Evolutionary conservation across 2,888 invertebrate species (phyloP).

Genomic region (Salpingus planirostris): DNA sequence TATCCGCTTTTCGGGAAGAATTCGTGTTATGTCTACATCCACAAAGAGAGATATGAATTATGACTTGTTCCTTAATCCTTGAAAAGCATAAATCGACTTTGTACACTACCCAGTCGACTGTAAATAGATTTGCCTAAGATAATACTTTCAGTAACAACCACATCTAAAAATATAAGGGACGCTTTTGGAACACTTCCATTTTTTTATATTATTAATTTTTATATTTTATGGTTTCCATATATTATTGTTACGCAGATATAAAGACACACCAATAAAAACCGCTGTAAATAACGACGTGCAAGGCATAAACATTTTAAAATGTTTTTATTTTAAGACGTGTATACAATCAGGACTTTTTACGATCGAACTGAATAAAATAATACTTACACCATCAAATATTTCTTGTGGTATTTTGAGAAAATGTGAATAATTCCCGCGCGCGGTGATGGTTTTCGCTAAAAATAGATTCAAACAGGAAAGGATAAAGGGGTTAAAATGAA

Average conservation of each 20-base stretch:
- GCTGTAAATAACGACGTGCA: conserved; percentile 8
- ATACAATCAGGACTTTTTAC: conserved; percentile 5
- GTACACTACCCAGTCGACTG: conserved; percentile 14
- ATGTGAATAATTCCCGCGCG: too few species aligned
- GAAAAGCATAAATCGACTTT: conserved; percentile 1
- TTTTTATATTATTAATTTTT: conserved; percentile 21
- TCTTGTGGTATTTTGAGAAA: too few species aligned
- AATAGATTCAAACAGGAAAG: too few species aligned
- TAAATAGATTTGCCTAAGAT: conserved; percentile 19
- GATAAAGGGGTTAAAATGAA: too few species aligned
- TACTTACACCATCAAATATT: conserved; percentile 3
- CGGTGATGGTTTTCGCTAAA: too few species aligned
- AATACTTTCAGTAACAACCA: conserved; percentile 18
- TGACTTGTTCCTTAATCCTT: conserved; percentile 1
- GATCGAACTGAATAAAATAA: conserved; percentile 9
- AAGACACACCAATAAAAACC: conserved; percentile 10
- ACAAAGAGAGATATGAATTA: too few species aligned
- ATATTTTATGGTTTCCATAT: conserved; percentile 20
- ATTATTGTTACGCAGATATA: conserved; percentile 8
- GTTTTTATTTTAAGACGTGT: conserved; percentile 8
- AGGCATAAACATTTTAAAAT: conserved; percentile 12
- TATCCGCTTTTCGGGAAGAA: too few species aligned
- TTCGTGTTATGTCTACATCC: too few species aligned
- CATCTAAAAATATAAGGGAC: conserved; percentile 21
- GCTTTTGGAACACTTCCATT: conserved; percentile 18